Percentiles rank a stretch among this genome's conserved stretches.
Evolutionary conservation across 2,888 invertebrate genomes (phyloP).

Genomic region (Leucophenga maculata): DNA sequence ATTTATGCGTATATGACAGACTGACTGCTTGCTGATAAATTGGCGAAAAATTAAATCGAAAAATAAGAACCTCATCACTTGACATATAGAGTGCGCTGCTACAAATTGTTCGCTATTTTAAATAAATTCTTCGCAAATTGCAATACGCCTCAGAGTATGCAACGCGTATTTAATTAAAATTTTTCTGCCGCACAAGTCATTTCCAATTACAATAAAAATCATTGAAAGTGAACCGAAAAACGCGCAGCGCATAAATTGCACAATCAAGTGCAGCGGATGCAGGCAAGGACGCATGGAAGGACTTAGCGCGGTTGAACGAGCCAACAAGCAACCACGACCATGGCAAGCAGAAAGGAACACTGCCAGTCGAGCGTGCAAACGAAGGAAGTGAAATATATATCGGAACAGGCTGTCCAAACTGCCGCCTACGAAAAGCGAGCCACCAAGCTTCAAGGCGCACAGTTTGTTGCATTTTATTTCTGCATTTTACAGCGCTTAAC

Average conservation of each 20-base stretch:
- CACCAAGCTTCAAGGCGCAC: neutral
- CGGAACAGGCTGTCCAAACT: neutral
- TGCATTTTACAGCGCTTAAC: slow-evolving; percentile 6
- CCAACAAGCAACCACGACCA: neutral
- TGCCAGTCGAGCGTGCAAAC: neutral
- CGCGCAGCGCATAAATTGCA: slow-evolving; percentile 21
- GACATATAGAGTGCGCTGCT: neutral
- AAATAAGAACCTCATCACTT: no score
- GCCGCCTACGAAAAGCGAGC: neutral
- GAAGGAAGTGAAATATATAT: neutral
- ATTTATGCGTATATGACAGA: no score
- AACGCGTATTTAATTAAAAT: slow-evolving; percentile 20
- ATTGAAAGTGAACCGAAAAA: neutral
- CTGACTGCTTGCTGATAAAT: no score
- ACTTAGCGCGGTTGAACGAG: no score
- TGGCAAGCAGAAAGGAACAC: neutral
- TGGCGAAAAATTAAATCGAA: no score
- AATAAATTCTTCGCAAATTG: neutral
- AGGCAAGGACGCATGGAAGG: neutral
- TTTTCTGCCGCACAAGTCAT: slow-evolving; percentile 11
- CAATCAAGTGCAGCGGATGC: slow-evolving; percentile 12
- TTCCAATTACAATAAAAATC: slow-evolving; percentile 24
- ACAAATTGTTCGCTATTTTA: neutral
- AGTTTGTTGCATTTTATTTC: neutral
- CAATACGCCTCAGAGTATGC: neutral